These are phyloP conservation scores for Engystomops pustulosus DNA, from an alignment of 2,113 vertebrate species.

Conservation along the genomic window DNA sequence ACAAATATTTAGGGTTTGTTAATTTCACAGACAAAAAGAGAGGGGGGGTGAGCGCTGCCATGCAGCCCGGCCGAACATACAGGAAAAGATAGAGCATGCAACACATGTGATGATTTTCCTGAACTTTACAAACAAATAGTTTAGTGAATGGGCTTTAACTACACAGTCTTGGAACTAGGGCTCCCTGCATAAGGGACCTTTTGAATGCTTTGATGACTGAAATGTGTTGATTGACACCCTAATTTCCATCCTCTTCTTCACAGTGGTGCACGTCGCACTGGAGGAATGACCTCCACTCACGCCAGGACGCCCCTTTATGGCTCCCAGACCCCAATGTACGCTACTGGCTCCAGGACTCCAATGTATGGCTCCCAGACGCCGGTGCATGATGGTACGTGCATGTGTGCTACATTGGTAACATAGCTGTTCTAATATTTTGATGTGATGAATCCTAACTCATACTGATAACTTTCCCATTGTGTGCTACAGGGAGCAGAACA, in stretches of 20 bases:
- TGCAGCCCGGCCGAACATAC: too few relatives aligned
- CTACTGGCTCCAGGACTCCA: constrained; percentile 88
- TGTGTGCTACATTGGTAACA: too few relatives aligned
- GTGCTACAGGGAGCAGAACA: constrained; percentile 82
- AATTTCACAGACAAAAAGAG: too few relatives aligned
- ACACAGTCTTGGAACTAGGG: too few relatives aligned
- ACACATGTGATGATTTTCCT: too few relatives aligned
- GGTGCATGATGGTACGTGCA: constrained; percentile 88
- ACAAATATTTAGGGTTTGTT: too few relatives aligned
- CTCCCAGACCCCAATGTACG: constrained; percentile 93
- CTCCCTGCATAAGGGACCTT: too few relatives aligned
- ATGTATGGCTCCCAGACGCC: constrained; percentile 95
- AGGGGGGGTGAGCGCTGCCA: too few relatives aligned
- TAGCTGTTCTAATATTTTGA: not conserved
- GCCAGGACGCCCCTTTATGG: constrained; percentile 91
- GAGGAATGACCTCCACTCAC: constrained; percentile 83
- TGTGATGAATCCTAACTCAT: not conserved
- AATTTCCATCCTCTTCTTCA: not conserved
- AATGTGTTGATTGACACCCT: not conserved
- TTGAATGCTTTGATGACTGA: not conserved
- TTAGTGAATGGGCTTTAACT: too few relatives aligned
- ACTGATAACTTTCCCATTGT: not conserved
- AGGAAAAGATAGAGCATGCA: too few relatives aligned
- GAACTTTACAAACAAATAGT: too few relatives aligned
- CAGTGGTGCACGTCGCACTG: constrained; percentile 82